Evolutionary conservation across 2,113 vertebrate species (phyloP).

Genomic region (Climacteris rufus): DNA sequence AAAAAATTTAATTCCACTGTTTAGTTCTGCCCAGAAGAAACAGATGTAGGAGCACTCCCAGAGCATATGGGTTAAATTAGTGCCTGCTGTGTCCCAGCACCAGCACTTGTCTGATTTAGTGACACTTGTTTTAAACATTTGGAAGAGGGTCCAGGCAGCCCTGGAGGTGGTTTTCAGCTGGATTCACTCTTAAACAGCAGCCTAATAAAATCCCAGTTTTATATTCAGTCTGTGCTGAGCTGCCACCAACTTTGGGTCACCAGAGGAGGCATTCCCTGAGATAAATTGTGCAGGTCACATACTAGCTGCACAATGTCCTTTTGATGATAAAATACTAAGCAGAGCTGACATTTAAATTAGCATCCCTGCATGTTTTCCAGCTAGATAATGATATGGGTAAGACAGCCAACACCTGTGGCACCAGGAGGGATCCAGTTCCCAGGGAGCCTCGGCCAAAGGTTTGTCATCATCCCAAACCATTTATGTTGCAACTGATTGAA

Average conservation of each 20-base stretch:
- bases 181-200: slow-evolving; percentile 28
- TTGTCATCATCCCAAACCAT: slow-evolving; percentile 12
- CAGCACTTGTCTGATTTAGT: slow-evolving; percentile 50
- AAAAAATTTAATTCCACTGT: not conserved
- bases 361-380: slow-evolving; percentile 20
- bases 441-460: not conserved
- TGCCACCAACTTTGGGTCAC: not conserved
- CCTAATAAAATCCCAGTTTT: slow-evolving; percentile 27
- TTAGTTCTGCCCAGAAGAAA: slow-evolving; percentile 37
- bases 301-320: slow-evolving; percentile 1
- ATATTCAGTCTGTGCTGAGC: not conserved
- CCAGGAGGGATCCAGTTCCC: not conserved
- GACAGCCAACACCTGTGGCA: slow-evolving; percentile 25
- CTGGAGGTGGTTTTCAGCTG: slow-evolving; percentile 43
- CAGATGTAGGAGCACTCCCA: slow-evolving; percentile 46
- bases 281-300: not conserved
- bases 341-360: slow-evolving; percentile 58
- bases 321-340: slow-evolving; percentile 22
- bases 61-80: slow-evolving; percentile 67
- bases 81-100: slow-evolving; percentile 50
- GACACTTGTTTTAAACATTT: slow-evolving; percentile 47
- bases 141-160: slow-evolving; percentile 18
- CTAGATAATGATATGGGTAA: slow-evolving; percentile 27
- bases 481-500: not conserved
- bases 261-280: not conserved